These are phyloP conservation scores for Subacronicta megacephala DNA, from an alignment of 2,888 invertebrate species.

Conservation along the genomic window DNA sequence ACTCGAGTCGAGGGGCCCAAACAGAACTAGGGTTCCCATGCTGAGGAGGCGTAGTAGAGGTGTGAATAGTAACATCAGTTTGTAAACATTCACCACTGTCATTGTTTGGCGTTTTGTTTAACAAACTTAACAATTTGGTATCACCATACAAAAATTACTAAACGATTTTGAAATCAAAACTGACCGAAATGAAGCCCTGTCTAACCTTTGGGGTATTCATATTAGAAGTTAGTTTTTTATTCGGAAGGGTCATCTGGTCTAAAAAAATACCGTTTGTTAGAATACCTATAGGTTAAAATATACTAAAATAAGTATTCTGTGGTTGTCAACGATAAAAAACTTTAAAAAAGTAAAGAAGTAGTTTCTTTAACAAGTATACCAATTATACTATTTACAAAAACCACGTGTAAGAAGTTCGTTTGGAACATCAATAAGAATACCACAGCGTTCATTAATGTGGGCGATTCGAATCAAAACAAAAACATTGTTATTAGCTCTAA, in stretches of 20 bases:
- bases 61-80: not conserved
- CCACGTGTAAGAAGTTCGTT: not conserved
- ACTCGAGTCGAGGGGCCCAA: not conserved
- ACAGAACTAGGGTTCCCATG: conserved; percentile 7
- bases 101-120: conserved; percentile 18
- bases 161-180: not conserved
- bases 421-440: not conserved
- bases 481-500: conserved; percentile 25
- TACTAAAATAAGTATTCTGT: no score
- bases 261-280: no score
- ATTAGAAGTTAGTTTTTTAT: no score
- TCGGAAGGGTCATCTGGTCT: no score
- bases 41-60: not conserved
- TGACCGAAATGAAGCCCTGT: not conserved
- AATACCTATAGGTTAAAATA: no score
- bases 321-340: no score
- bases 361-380: no score
- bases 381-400: no score
- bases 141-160: conserved; percentile 1
- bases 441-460: conserved; percentile 3
- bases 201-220: no score
- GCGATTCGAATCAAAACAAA: conserved; percentile 36
- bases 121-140: conserved; percentile 7
- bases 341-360: no score
- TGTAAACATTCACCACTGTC: conserved; percentile 13